Percentiles rank a stretch among this genome's conserved stretches.
These are phyloP conservation scores for Tringa solitaria DNA, from an alignment of 2,113 vertebrate genomes.

Conservation along the genomic window DNA sequence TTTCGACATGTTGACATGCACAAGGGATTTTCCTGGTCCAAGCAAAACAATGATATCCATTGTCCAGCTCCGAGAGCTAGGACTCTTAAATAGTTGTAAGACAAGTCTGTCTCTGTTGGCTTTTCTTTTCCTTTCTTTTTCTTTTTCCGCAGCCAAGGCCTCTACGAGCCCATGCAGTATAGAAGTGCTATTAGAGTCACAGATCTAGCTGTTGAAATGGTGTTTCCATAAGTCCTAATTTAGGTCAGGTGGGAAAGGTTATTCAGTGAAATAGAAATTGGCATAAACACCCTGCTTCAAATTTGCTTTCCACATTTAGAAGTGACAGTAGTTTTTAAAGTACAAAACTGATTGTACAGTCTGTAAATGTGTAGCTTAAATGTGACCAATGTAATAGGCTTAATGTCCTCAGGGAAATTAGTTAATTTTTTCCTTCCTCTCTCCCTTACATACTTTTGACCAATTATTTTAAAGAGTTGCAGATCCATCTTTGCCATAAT, in stretches of 20 bases:
- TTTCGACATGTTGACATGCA: not conserved
- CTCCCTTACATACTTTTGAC: not conserved
- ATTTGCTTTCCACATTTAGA: not conserved
- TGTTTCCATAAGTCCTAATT: not conserved
- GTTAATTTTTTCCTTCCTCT: not conserved
- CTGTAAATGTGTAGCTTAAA: not conserved
- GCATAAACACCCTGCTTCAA: not conserved
- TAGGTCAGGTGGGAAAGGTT: not conserved
- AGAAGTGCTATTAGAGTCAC: not conserved
- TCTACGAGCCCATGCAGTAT: not conserved
- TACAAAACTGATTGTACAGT: not conserved
- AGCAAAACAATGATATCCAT: not conserved
- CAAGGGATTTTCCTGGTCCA: not conserved
- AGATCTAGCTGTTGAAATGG: not conserved
- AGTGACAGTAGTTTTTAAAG: not conserved
- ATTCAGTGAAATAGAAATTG: not conserved
- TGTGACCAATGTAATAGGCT: not conserved
- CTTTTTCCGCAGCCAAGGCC: not conserved
- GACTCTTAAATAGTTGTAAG: not conserved
- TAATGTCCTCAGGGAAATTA: not conserved
- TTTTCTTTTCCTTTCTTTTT: not conserved
- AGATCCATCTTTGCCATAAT: not conserved
- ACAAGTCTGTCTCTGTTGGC: not conserved
- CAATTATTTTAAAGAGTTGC: conserved; percentile 10
- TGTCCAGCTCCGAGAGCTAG: not conserved